Conservation (phyloP, 2,113 vertebrate species). For the Coracopsis vasa region DNA sequence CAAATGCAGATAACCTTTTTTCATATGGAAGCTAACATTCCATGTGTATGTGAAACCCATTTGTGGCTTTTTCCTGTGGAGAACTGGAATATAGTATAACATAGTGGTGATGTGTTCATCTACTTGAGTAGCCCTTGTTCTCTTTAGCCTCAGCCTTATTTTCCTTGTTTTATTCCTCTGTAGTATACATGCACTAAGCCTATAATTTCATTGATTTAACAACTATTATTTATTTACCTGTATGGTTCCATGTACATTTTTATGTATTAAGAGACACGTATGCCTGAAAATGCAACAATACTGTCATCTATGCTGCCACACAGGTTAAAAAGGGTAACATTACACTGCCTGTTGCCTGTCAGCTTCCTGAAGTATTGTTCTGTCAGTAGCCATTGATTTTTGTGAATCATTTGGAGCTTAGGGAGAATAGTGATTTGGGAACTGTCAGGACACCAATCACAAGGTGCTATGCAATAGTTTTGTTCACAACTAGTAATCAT, state of each 20-base stretch:
- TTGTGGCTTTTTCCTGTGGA: not conserved
- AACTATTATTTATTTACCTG: not conserved
- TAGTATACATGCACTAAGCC: not conserved
- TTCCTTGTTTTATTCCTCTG: not conserved
- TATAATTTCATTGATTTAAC: not conserved
- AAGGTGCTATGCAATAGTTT: slow-evolving; percentile 31
- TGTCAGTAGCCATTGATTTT: slow-evolving; percentile 56
- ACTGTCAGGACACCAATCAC: slow-evolving; percentile 49
- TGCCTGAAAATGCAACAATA: not conserved
- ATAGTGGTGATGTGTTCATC: not conserved
- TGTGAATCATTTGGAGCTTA: slow-evolving; percentile 32
- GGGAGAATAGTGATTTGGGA: slow-evolving; percentile 30
- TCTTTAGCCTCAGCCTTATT: not conserved
- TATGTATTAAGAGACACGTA: not conserved
- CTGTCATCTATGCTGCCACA: not conserved
- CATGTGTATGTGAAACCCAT: not conserved
- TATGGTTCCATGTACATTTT: not conserved
- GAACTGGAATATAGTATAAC: not conserved
- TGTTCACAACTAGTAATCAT: slow-evolving; percentile 29
- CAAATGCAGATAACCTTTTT: not conserved
- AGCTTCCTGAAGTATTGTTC: not conserved
- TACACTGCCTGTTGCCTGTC: not conserved
- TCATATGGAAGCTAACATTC: not conserved
- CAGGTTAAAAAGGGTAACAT: not conserved
- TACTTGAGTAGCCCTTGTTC: not conserved